These are phyloP conservation scores for Echeneis naucrates DNA, from an alignment of 2,797 vertebrate species.

Conservation along the genomic window DNA sequence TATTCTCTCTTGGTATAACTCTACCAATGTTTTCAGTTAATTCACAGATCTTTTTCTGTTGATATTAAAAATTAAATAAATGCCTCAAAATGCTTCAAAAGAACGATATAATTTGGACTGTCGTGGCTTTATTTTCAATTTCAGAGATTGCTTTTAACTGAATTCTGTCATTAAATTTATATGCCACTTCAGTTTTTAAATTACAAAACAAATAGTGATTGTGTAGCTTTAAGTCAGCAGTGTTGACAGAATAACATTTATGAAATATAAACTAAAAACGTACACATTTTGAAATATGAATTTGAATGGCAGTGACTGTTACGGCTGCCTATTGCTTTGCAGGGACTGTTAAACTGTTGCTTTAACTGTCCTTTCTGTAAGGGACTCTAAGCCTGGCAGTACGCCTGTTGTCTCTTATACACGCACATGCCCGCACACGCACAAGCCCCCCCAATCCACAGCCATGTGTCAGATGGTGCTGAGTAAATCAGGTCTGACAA, in stretches of 20 bases:
- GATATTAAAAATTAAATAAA: not conserved
- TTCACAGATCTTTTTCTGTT: not conserved
- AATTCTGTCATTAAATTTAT: not conserved
- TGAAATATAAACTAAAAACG: slow-evolving; percentile 3
- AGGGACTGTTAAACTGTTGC: slow-evolving; percentile 71
- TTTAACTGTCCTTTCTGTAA: slow-evolving; percentile 70
- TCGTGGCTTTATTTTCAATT: not conserved
- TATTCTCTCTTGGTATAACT: not conserved
- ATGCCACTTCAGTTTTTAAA: not conserved
- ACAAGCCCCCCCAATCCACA: slow-evolving; percentile 41
- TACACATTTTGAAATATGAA: slow-evolving; percentile 31
- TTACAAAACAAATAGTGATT: not conserved
- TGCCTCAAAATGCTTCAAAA: no score
- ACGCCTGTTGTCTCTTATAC: slow-evolving; percentile 58
- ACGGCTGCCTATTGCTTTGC: slow-evolving; percentile 27
- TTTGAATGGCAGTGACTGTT: slow-evolving; percentile 19
- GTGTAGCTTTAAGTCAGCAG: not conserved
- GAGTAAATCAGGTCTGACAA: slow-evolving; percentile 94
- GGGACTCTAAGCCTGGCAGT: slow-evolving; percentile 67
- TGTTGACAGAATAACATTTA: not conserved
- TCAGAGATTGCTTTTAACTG: not conserved
- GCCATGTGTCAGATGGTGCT: slow-evolving; percentile 86
- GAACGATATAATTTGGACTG: not conserved
- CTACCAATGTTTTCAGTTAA: not conserved
- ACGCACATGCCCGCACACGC: slow-evolving; percentile 27